Percentiles rank a stretch among this genome's conserved stretches.
Conservation (phyloP, 2,113 vertebrate genomes). For the Dasyurus viverrinus region DNA sequence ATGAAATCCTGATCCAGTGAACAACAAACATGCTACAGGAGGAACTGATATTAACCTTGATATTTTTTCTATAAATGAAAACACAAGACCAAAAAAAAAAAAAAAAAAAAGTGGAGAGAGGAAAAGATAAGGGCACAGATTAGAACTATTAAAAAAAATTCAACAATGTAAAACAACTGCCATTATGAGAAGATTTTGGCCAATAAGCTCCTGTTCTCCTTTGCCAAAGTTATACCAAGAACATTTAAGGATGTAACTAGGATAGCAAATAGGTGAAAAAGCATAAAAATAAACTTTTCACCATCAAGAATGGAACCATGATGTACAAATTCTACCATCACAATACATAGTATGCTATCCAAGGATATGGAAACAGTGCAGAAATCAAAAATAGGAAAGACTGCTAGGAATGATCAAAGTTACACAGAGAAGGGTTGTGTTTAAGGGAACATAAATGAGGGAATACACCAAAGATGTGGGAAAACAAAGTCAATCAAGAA, state of each 20-base stretch:
- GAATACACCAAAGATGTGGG: not conserved
- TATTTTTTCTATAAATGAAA: not conserved
- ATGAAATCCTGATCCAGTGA: not conserved
- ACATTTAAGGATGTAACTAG: not conserved
- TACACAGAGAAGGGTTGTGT: not conserved
- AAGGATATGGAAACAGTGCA: not conserved
- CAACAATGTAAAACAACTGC: not conserved
- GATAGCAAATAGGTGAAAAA: not conserved
- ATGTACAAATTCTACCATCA: not conserved
- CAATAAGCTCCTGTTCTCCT: not conserved
- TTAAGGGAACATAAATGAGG: not conserved
- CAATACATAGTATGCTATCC: not conserved
- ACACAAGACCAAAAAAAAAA: not conserved
- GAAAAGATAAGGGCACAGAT: not conserved
- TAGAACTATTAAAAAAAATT: not conserved
- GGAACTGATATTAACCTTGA: not conserved
- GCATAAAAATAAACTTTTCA: not conserved
- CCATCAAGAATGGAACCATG: not conserved
- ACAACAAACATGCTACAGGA: not conserved
- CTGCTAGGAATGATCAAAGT: not conserved
- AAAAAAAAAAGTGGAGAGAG: not conserved
- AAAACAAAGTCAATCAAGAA: not conserved
- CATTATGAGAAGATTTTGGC: not conserved
- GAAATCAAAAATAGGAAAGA: not conserved
- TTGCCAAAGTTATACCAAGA: not conserved